phyloP scores from a whole-genome alignment of 2,888 invertebrate species.

The Calliscelio sp. region DNA sequence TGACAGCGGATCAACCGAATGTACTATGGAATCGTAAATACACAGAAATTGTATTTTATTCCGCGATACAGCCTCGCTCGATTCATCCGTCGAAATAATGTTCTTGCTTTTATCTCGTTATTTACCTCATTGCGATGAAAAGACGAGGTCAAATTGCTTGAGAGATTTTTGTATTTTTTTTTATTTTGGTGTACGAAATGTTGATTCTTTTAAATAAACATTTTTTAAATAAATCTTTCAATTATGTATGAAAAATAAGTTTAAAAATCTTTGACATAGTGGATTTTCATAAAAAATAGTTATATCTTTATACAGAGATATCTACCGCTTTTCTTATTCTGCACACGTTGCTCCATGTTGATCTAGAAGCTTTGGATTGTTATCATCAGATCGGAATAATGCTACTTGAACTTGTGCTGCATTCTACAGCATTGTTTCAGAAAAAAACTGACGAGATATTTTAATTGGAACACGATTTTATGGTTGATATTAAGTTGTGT shows the following conservation, averaged over 20 bases:
- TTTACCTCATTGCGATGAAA: background rate
- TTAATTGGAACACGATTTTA: conserved; percentile 20
- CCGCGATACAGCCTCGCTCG: conserved; percentile 27
- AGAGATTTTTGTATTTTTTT: background rate
- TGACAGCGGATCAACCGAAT: conserved; percentile 67
- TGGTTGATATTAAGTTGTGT: background rate
- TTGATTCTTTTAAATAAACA: background rate
- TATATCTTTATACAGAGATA: background rate
- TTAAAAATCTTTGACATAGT: background rate
- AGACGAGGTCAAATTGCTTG: background rate
- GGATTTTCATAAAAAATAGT: background rate
- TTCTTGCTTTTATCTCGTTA: conserved; percentile 7
- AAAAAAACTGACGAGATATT: conserved; percentile 10
- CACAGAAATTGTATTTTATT: conserved; percentile 66
- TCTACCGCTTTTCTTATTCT: conserved; percentile 10
- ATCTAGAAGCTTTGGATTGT: conserved; percentile 15
- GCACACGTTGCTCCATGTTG: conserved; percentile 15
- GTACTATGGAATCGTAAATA: conserved; percentile 56
- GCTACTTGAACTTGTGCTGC: conserved; percentile 1
- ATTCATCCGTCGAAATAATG: conserved; percentile 50
- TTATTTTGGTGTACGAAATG: too few species aligned
- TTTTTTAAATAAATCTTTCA: background rate
- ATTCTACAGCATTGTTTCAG: conserved; percentile 10
- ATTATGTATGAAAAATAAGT: background rate
- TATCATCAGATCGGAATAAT: conserved; percentile 10